Evolutionary conservation across 2,888 invertebrate species (phyloP).

Genomic region (Athripsodes cinereus): DNA sequence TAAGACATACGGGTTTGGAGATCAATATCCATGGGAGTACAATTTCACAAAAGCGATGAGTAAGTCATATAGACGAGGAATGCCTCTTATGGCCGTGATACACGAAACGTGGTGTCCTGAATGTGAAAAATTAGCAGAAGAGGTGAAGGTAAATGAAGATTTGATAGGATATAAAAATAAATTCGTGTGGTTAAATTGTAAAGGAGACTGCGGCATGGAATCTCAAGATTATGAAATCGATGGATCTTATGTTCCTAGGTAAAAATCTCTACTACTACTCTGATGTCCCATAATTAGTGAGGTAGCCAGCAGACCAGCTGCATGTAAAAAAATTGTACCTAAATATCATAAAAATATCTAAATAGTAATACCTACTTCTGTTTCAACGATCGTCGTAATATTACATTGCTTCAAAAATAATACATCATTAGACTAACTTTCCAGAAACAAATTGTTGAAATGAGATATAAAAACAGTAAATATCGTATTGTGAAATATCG

Average conservation of each 20-base stretch:
- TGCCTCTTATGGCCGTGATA: background rate
- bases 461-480: too few species aligned
- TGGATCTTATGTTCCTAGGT: background rate
- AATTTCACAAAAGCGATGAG: background rate
- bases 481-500: too few species aligned
- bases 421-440: too few species aligned
- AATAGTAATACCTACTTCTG: too few species aligned
- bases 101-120: background rate
- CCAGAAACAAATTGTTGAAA: too few species aligned
- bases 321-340: too few species aligned
- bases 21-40: background rate
- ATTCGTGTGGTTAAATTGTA: background rate
- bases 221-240: background rate
- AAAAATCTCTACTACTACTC: background rate
- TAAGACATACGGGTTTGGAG: background rate
- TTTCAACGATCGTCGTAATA: too few species aligned
- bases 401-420: too few species aligned
- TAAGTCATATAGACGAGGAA: background rate
- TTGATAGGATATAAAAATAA: background rate
- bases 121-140: background rate
- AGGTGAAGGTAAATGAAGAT: background rate
- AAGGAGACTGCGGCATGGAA: background rate
- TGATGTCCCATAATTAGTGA: too few species aligned
- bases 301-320: too few species aligned
- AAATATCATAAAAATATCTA: too few species aligned